These are phyloP conservation scores for Nemapogon koenigi DNA, from an alignment of 2,888 invertebrate genomes.

Conservation along the genomic window DNA sequence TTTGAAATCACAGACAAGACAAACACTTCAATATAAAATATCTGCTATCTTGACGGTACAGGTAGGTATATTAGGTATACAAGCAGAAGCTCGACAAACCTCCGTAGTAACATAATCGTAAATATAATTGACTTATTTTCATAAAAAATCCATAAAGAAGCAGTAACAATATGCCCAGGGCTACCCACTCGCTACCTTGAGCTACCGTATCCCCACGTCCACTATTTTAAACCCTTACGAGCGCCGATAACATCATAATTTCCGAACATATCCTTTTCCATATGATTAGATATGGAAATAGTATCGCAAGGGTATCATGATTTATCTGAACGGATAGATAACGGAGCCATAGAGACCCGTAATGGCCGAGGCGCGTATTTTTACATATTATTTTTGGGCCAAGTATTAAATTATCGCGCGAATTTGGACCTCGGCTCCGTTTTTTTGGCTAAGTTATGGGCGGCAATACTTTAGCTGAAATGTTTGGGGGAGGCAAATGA, in stretches of 20 bases:
- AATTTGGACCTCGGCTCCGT: slow-evolving; percentile 9
- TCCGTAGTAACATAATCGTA: not conserved
- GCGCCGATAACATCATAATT: slow-evolving; percentile 10
- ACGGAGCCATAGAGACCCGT: slow-evolving; percentile 40
- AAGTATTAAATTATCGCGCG: slow-evolving; percentile 42
- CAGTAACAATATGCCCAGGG: slow-evolving; percentile 1
- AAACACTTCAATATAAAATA: too few relatives aligned
- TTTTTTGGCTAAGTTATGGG: slow-evolving; percentile 9
- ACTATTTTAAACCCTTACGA: slow-evolving; percentile 7
- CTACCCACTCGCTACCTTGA: not conserved
- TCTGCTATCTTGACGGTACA: too few relatives aligned
- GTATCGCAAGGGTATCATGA: slow-evolving; percentile 48
- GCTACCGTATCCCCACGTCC: not conserved
- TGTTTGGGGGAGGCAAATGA: slow-evolving; percentile 3
- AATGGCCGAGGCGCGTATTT: slow-evolving; percentile 45
- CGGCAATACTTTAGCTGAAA: slow-evolving; percentile 8
- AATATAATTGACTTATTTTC: slow-evolving; percentile 5
- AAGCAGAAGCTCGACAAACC: slow-evolving; percentile 3
- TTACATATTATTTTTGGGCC: slow-evolving; percentile 47
- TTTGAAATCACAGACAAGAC: too few relatives aligned
- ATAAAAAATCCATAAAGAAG: slow-evolving; percentile 1
- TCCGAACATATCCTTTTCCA: slow-evolving; percentile 10
- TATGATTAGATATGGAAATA: slow-evolving; percentile 55
- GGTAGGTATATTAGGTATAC: too few relatives aligned
- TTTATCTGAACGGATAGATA: slow-evolving; percentile 51